Conservation (phyloP, 2,113 vertebrate species). For the Oxygymnocypris stewartii region DNA sequence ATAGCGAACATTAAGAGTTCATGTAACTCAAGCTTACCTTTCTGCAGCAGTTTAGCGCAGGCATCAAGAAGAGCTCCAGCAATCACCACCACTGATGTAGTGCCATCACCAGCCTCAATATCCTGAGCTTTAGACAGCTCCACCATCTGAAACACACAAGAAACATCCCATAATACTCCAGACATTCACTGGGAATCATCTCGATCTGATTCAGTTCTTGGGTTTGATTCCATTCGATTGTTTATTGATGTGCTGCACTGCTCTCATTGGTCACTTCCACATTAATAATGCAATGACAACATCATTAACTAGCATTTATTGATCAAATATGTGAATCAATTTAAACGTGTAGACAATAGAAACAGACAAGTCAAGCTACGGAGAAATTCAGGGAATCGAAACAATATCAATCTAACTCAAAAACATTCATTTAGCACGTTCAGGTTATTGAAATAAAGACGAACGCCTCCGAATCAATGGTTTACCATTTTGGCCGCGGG, state of each 20-base stretch:
- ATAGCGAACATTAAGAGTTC: not conserved
- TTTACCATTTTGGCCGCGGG: conserved; percentile 96
- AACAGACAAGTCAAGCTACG: not conserved
- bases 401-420: not conserved
- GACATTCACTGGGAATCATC: too few relatives aligned
- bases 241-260: not conserved
- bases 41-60: conserved; percentile 92
- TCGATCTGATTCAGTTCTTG: not conserved
- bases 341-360: not conserved
- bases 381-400: not conserved
- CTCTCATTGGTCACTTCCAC: not conserved
- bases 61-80: conserved; percentile 93
- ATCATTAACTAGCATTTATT: not conserved
- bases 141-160: conserved; percentile 80
- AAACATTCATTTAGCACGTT: not conserved
- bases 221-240: not conserved
- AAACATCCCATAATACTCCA: not conserved
- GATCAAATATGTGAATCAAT: not conserved
- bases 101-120: conserved; percentile 97
- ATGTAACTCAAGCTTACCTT: conserved; percentile 73
- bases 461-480: not conserved
- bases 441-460: not conserved
- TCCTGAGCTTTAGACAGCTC: conserved; percentile 98
- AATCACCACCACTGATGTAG: conserved; percentile 97
- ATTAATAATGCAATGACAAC: not conserved